phyloP scores from a whole-genome alignment of 1,140 invertebrate genomes.

The Anoplolepis gracilipes region DNA sequence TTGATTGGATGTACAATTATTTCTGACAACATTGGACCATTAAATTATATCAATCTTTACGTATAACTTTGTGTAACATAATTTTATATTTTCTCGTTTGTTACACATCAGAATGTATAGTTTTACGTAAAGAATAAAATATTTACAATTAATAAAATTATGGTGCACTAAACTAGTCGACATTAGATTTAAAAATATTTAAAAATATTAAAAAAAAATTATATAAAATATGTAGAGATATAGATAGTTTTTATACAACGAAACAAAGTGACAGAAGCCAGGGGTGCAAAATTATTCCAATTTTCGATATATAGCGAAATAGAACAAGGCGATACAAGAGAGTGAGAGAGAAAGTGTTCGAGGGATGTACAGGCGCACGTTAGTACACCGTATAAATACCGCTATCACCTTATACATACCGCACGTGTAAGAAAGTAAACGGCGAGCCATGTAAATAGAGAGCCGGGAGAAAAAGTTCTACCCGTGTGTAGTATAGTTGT shows the following conservation, averaged over 20 bases:
- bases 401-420: constrained; percentile 57
- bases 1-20: not conserved
- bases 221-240: not conserved
- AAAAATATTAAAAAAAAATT: not conserved
- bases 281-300: not conserved
- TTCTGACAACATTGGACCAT: not conserved
- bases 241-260: constrained; percentile 9
- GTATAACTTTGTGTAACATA: not conserved
- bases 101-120: not conserved
- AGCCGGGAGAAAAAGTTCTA: constrained; percentile 44
- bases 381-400: constrained; percentile 64
- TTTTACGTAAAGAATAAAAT: constrained; percentile 8
- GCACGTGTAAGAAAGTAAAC: constrained; percentile 67
- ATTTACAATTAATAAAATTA: not conserved
- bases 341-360: constrained; percentile 51
- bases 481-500: constrained; percentile 76
- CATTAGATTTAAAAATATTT: not conserved
- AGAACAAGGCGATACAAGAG: constrained; percentile 58
- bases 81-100: not conserved
- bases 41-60: not conserved
- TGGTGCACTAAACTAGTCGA: constrained; percentile 17
- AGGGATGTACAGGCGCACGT: constrained; percentile 59
- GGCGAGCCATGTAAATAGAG: constrained; percentile 74
- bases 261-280: constrained; percentile 21
- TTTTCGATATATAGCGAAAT: constrained; percentile 20